phyloP scores from a whole-genome alignment of 2,888 invertebrate species.

The Octonoba sinensis region DNA sequence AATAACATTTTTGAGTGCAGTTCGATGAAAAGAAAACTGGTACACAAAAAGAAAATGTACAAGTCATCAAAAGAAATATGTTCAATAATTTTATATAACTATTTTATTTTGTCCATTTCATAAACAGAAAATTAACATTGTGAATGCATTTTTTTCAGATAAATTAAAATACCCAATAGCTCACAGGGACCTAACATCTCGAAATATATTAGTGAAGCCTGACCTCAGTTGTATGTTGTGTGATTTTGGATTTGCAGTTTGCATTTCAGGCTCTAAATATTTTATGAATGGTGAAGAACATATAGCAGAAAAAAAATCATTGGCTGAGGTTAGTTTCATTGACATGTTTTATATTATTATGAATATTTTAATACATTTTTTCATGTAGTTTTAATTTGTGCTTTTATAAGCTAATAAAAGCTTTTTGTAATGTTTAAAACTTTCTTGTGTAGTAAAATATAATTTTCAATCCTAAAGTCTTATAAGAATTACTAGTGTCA shows the following conservation, averaged over 20 bases:
- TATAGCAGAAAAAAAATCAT: conserved; percentile 79
- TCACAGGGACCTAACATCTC: conserved; percentile 90
- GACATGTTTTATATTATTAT: too few species aligned
- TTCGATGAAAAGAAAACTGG: too few species aligned
- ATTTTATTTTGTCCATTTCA: too few species aligned
- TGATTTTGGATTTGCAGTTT: conserved; percentile 86
- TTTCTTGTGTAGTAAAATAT: too few species aligned
- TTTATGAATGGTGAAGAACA: conserved; percentile 78
- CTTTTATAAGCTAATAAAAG: too few species aligned
- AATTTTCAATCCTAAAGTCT: too few species aligned
- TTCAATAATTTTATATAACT: background rate
- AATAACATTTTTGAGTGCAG: too few species aligned
- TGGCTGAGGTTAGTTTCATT: conserved; percentile 77
- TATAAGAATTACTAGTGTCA: too few species aligned
- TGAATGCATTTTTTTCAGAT: conserved; percentile 74
- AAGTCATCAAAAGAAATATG: background rate
- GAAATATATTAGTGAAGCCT: conserved; percentile 85
- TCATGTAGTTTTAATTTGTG: too few species aligned
- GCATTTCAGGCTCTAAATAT: conserved; percentile 76
- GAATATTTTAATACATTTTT: too few species aligned
- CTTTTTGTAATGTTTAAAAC: too few species aligned
- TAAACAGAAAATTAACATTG: too few species aligned
- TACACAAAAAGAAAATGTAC: background rate
- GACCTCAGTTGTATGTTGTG: conserved; percentile 85
- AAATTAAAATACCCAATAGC: conserved; percentile 83